Conservation (phyloP, 2,113 vertebrate genomes). For the Tychaedon coryphoeus region DNA sequence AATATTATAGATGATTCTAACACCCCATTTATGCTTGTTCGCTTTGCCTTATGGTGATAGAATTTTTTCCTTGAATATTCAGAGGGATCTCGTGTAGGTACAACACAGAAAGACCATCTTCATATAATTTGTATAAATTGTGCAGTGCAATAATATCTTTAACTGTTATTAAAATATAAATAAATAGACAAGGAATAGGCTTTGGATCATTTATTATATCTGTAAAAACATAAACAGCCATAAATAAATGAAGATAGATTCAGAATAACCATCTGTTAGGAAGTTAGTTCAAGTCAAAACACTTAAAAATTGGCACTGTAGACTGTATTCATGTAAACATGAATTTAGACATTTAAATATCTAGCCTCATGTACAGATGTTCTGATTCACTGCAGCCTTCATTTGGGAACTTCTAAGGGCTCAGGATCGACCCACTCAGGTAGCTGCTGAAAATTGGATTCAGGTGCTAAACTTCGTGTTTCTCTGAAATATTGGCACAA, state of each 20-base stretch:
- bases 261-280: slow-evolving; percentile 45
- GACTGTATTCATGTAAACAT: neutral
- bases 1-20: neutral
- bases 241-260: slow-evolving; percentile 47
- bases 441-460: neutral
- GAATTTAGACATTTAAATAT: slow-evolving; percentile 4
- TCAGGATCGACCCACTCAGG: neutral
- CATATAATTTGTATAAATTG: neutral
- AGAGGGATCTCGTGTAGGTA: neutral
- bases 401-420: neutral
- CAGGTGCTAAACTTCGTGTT: slow-evolving; percentile 1
- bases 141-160: neutral
- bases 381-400: neutral
- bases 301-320: slow-evolving; percentile 47
- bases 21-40: neutral
- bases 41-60: neutral
- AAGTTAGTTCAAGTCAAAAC: slow-evolving; percentile 46
- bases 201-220: neutral
- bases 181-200: neutral
- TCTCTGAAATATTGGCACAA: neutral
- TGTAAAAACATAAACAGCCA: slow-evolving; percentile 16
- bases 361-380: slow-evolving; percentile 2
- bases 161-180: neutral
- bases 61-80: neutral
- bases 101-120: neutral